phyloP scores from a whole-genome alignment of 2,113 vertebrate genomes.

The Turdus rufiventris region DNA sequence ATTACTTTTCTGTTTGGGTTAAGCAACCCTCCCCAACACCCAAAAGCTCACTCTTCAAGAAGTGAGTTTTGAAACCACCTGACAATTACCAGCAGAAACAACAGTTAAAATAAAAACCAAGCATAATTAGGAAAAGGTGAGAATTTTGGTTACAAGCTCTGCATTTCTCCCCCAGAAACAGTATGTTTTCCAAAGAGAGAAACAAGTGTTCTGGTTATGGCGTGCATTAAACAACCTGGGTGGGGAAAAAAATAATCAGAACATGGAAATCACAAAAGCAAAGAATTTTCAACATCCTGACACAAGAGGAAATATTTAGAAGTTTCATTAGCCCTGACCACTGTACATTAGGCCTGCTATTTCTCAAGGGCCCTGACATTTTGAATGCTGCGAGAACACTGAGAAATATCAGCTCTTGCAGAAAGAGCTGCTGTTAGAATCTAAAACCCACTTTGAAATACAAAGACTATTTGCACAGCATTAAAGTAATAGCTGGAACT shows the following conservation, averaged over 20 bases:
- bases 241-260: not conserved
- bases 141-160: not conserved
- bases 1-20: not conserved
- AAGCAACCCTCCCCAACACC: not conserved
- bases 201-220: not conserved
- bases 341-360: not conserved
- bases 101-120: not conserved
- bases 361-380: constrained; percentile 45
- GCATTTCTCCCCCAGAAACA: not conserved
- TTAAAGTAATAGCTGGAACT: constrained; percentile 17
- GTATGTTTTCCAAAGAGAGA: not conserved
- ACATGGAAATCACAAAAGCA: constrained; percentile 27
- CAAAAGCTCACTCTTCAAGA: not conserved
- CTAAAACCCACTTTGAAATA: not conserved
- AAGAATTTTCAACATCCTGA: constrained; percentile 8
- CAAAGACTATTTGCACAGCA: not conserved
- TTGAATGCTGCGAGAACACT: not conserved
- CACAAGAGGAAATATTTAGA: constrained; percentile 31
- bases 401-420: constrained; percentile 1
- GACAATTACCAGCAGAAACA: not conserved
- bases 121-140: not conserved
- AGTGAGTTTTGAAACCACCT: not conserved
- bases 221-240: not conserved
- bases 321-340: constrained; percentile 44
- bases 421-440: constrained; percentile 5